Evolutionary conservation across 2,113 vertebrate species (phyloP), one percentile per base, ranked within the genome.

Genomic region (Serilophus lunatus): DNA sequence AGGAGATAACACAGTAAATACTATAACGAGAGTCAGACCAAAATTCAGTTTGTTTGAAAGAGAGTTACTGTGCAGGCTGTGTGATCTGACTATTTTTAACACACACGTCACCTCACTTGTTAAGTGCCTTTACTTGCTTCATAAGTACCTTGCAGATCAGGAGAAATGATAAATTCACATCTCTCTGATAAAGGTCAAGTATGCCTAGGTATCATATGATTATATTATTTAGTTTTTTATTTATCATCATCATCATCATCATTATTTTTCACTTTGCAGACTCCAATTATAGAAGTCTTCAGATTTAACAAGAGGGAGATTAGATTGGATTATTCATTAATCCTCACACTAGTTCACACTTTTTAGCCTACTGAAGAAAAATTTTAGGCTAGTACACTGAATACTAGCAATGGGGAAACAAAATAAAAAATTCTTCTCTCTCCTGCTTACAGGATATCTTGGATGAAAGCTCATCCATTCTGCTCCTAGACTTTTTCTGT

Each of bases 51-150:
- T 15, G 15, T 74, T 95, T 95, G 61, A 57, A 69, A 89, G 18
- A 65, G 47, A 57, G 54, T 44, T 60, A 50, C 33, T 44, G 50
- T 51, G 50, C 56, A 83, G 40, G 50, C 19, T 91, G 57, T 53
- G 66, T 71, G 71, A 84, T 69, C 70, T 76, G 71, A 72, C 66
- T 96, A 83, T 93, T 96, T 95, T 96, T 95, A 94, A 92, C 85
- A 88, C 56, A 31, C 31, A 42, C 64, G 24, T 70, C 75, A 91
- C 88, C 63, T 57, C n/a, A 74, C 59, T 90, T 60, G 38, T 4
- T 69, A 95, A 95, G 92, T 93, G 85, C 78, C 66, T 96, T 90
- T 72, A 69, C 89, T 92, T 87, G 91, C 75, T 95, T 75, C 68
- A 5, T 33, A 88, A 96, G 92, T 96, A 88, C 82, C 63, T 90